phyloP scores from a whole-genome alignment of 1,140 invertebrate species.

The Drosophila setifemur region DNA sequence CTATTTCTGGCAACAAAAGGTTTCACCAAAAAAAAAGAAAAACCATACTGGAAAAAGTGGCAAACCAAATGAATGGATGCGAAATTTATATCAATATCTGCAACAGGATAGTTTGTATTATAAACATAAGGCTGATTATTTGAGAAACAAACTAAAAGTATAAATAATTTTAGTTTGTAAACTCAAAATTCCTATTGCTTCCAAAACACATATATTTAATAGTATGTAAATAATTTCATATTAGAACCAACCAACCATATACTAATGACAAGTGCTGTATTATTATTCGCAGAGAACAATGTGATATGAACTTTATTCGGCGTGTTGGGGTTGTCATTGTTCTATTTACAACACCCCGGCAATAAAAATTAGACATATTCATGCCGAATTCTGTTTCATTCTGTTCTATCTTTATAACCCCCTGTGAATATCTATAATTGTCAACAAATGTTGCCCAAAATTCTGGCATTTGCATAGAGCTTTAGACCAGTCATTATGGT shows the following conservation, averaged over 20 bases:
- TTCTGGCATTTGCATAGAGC: constrained; percentile 36
- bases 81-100: too few species aligned
- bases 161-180: too few species aligned
- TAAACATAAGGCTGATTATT: not conserved
- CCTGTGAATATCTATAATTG: constrained; percentile 64
- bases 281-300: constrained; percentile 13
- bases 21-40: constrained; percentile 19
- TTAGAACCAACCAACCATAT: not conserved
- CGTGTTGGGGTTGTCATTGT: constrained; percentile 16
- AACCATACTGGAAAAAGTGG: not conserved
- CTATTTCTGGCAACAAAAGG: constrained; percentile 22
- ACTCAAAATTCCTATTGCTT: too few species aligned
- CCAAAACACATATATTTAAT: too few species aligned
- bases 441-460: constrained; percentile 48
- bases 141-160: too few species aligned
- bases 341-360: not conserved
- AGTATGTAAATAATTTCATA: too few species aligned
- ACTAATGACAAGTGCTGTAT: not conserved
- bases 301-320: not conserved
- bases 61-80: constrained; percentile 24
- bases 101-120: not conserved
- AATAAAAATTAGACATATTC: constrained; percentile 21
- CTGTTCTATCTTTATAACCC: constrained; percentile 29
- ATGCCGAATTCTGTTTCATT: constrained; percentile 6
- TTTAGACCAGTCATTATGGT: constrained; percentile 32